Base-by-base conservation (phyloP, 2,888 invertebrate species). In the Acanthosoma haemorrhoidale region DNA sequence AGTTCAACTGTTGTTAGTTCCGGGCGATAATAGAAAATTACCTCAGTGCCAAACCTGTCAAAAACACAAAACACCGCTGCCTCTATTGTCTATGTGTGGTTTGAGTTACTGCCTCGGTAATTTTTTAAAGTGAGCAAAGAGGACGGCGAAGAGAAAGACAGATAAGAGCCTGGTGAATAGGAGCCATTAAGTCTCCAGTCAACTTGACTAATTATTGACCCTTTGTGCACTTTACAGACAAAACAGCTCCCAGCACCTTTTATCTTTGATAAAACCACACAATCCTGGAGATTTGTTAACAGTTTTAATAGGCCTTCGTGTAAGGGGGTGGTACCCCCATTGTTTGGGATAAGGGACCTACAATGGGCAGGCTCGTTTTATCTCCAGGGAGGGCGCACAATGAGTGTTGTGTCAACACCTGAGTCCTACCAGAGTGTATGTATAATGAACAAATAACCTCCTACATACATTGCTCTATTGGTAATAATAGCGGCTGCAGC, bases 261-360 rank as follows among this genome's bases (percentile, higher is more conserved):
- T 59, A 31, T 32, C 58, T 29, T 39, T 63, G 39, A 41, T 64
- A 15, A 41, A 64, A 64, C 64, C 64, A 29, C 64, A 64, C 39
- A 41, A 41, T 38, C 41, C 41, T 41, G 64, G 64, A 64, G 64
- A 64, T 64, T 64, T 64, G 41, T 64, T 64, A 64, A 64, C 41
- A 21, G 64, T 61, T 61, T 61, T 61, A 61, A 61, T 61, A 41
- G 61, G 21, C 16, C 32, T 13, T 36, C 11, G 36, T 6, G 11
- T 13, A 36, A 11, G 36, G 36, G 36, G 36, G 36, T 41, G n/a
- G n/a, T n/a, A n/a, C 5, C 13, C 13, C 51, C 5, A 51, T 51
- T 25, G 51, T n/a, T n/a, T 25, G 25, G 6, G n/a, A n/a, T n/a
- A 1, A 18, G 25, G 25, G 25, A 11, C 51, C 13, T n/a, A 43